Base-by-base conservation (phyloP, 2,113 vertebrate species). In the Malurus cyaneus region DNA sequence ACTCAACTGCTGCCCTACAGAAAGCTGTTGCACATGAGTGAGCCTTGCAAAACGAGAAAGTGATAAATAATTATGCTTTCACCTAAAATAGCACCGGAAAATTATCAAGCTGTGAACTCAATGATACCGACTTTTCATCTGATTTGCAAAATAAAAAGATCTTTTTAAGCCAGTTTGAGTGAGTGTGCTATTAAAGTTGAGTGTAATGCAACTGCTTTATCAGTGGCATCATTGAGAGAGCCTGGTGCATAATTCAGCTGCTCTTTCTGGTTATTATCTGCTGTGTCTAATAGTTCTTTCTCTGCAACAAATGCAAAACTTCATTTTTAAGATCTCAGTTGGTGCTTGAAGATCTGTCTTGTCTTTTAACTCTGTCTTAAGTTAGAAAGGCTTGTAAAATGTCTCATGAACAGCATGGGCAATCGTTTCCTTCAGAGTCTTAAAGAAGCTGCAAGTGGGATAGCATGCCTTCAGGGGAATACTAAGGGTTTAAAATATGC, bases 401-500 rank as follows among this genome's bases (percentile, higher is more conserved):
- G 7, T 85, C n/a, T 4, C 39, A 67, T 2, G 11, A 84, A 91
- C 56, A 94, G 34, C 60, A 87, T 4, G 32, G 83, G 56, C 66
- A 70, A 89, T 62, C 14, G 53, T 60, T 83, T 86, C 61, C 54
- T 69, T 92, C 56, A 80, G 49, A 88, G 59, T 44, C 70, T 82
- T 85, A 87, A 96, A 94, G 88, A 88, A 92, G 52, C 42, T 76
- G 28, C 3, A 93, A 86, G 77, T 64, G 54, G 44, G 46, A 80
- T 86, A 94, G 53, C n/a, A 64, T 19, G 85, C 71, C 76, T 86
- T 92, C 72, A 91, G 78, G 88, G 74, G 93, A 96, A 94, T 94
- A 71, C 80, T 76, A 84, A 88, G 80, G 86, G 36, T 92, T 94
- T 92, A 84, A 94, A 96, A 96, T 94, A 93, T 62, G 89, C 64